Evolutionary conservation across 2,888 invertebrate species (phyloP).

Genomic region (Hymenopus coronatus): DNA sequence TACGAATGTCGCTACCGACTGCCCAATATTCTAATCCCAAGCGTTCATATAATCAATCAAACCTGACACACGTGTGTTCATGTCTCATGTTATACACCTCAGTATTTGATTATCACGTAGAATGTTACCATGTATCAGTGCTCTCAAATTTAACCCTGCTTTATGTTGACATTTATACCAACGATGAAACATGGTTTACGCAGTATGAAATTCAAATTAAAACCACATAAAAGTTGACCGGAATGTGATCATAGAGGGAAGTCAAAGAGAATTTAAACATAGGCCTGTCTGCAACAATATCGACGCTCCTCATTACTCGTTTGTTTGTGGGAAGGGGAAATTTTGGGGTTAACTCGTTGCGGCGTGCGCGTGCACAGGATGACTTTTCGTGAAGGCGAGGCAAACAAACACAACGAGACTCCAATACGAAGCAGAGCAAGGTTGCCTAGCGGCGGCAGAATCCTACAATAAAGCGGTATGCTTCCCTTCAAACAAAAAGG

Average conservation of each 20-base stretch:
- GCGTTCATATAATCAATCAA: too few species aligned
- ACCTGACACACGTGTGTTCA: too few species aligned
- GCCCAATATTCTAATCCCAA: too few species aligned
- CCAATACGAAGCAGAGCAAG: neutral
- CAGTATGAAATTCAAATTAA: neutral
- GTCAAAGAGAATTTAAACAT: neutral
- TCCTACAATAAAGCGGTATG: neutral
- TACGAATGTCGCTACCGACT: too few species aligned
- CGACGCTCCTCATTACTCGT: neutral
- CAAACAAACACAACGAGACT: neutral
- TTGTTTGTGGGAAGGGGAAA: neutral
- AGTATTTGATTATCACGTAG: too few species aligned
- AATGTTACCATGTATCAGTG: too few species aligned
- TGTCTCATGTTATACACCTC: too few species aligned
- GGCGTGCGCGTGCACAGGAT: neutral
- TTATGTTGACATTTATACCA: neutral
- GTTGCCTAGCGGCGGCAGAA: neutral
- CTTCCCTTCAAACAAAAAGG: neutral
- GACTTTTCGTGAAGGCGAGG: neutral
- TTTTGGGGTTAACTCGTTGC: neutral
- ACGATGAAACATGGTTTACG: neutral
- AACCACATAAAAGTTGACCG: neutral
- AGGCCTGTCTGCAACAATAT: neutral
- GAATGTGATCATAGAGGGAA: neutral
- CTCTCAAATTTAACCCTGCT: neutral